Evolutionary conservation across 2,797 vertebrate genomes (phyloP).

Genomic region (Eupleurogrammus muticus): DNA sequence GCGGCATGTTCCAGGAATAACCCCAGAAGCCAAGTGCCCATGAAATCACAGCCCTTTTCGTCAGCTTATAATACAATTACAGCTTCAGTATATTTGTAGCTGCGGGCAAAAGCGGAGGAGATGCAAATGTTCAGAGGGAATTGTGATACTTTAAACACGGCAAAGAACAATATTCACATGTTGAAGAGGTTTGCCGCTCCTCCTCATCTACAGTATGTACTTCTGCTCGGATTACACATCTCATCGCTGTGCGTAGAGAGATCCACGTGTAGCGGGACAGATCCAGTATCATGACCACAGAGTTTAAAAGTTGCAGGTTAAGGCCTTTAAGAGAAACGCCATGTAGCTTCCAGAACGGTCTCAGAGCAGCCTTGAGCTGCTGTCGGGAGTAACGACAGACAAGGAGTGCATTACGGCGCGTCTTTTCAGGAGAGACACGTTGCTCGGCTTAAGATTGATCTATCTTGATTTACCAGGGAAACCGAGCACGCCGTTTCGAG

Average conservation of each 20-base stretch:
- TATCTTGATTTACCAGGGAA: neutral
- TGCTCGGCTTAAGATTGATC: constrained; percentile 6
- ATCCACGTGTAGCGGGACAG: neutral
- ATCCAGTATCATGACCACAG: constrained; percentile 1
- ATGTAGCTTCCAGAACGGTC: constrained; percentile 2
- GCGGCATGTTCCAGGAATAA: constrained; percentile 63
- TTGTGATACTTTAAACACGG: constrained; percentile 20
- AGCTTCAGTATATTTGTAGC: constrained; percentile 27
- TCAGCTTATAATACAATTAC: constrained; percentile 51
- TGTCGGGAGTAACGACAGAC: constrained; percentile 9
- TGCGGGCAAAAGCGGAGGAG: constrained; percentile 3
- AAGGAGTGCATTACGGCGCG: constrained; percentile 8
- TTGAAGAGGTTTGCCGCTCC: constrained; percentile 16
- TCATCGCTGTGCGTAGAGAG: constrained; percentile 1
- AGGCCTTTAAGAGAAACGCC: constrained; percentile 5
- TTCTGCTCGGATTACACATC: constrained; percentile 11
- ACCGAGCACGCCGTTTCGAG: neutral
- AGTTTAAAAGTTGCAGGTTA: constrained; percentile 20
- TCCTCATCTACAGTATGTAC: neutral
- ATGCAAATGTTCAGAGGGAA: constrained; percentile 22
- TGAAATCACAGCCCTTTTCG: constrained; percentile 60
- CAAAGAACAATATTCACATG: constrained; percentile 10
- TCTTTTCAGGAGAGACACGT: constrained; percentile 22
- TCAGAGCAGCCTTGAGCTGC: constrained; percentile 21
- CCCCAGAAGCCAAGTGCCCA: constrained; percentile 60